These are phyloP conservation scores for Pogonocichla stellata DNA, from an alignment of 2,113 vertebrate genomes.

Conservation along the genomic window DNA sequence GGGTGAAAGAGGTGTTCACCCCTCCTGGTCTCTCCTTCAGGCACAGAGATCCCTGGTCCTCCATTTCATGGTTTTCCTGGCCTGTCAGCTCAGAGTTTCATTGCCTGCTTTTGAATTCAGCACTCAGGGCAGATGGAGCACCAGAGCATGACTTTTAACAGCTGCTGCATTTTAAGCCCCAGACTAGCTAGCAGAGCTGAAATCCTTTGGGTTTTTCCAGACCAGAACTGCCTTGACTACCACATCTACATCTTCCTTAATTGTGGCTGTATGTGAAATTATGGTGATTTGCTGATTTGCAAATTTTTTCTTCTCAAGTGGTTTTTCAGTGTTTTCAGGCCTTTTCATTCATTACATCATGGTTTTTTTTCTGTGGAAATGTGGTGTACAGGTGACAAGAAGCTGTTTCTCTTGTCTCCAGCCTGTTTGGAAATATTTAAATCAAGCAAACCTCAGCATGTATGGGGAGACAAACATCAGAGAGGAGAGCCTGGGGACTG, in stretches of 20 bases:
- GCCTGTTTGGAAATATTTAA: not conserved
- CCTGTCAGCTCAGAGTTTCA: not conserved
- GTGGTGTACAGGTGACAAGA: not conserved
- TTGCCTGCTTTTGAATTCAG: not conserved
- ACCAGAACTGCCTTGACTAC: fast-evolving
- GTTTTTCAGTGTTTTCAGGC: not conserved
- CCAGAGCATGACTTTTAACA: not conserved
- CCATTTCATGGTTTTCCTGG: not conserved
- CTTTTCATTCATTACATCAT: not conserved
- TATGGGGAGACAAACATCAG: not conserved
- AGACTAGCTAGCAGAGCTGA: not conserved
- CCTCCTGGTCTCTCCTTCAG: not conserved
- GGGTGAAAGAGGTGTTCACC: not conserved
- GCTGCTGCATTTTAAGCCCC: not conserved
- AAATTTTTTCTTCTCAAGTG: not conserved
- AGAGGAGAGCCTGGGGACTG: not conserved
- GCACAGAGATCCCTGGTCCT: not conserved
- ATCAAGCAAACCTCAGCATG: not conserved
- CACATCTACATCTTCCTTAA: not conserved
- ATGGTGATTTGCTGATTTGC: fast-evolving
- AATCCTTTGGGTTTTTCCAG: not conserved
- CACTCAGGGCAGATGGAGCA: not conserved
- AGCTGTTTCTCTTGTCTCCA: not conserved
- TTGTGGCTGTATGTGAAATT: not conserved
- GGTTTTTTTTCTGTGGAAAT: fast-evolving